phyloP scores from a whole-genome alignment of 2,113 vertebrate genomes.

The Oplegnathus fasciatus region DNA sequence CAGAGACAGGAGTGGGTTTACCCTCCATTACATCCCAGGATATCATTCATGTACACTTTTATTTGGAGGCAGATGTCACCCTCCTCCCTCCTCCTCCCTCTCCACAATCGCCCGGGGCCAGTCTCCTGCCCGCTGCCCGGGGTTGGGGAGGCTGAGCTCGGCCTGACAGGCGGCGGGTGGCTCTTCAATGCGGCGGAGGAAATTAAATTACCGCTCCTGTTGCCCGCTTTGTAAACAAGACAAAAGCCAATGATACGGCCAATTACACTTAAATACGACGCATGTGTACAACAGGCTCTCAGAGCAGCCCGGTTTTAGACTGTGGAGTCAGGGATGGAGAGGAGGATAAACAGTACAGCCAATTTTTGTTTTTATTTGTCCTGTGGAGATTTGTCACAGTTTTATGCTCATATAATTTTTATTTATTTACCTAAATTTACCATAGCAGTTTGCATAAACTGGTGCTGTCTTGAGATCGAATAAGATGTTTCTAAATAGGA shows the following conservation, averaged over 20 bases:
- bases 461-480: neutral
- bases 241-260: slow-evolving; percentile 89
- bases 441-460: neutral
- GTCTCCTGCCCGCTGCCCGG: slow-evolving; percentile 67
- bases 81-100: slow-evolving; percentile 16
- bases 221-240: slow-evolving; percentile 87
- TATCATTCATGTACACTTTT: slow-evolving; percentile 64
- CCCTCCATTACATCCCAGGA: slow-evolving; percentile 29
- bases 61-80: slow-evolving; percentile 73
- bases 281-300: slow-evolving; percentile 66
- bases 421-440: neutral
- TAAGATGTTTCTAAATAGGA: neutral
- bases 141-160: slow-evolving; percentile 62
- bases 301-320: neutral
- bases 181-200: slow-evolving; percentile 79
- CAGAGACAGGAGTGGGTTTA: neutral
- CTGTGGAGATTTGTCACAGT: neutral
- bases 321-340: neutral
- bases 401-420: neutral
- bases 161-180: slow-evolving; percentile 85
- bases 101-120: slow-evolving; percentile 64
- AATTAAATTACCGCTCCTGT: slow-evolving; percentile 87
- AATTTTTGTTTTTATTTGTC: neutral
- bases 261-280: slow-evolving; percentile 82
- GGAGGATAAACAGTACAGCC: neutral